Base-by-base conservation (phyloP, 2,797 vertebrate species). In the Hemibagrus guttatus region DNA sequence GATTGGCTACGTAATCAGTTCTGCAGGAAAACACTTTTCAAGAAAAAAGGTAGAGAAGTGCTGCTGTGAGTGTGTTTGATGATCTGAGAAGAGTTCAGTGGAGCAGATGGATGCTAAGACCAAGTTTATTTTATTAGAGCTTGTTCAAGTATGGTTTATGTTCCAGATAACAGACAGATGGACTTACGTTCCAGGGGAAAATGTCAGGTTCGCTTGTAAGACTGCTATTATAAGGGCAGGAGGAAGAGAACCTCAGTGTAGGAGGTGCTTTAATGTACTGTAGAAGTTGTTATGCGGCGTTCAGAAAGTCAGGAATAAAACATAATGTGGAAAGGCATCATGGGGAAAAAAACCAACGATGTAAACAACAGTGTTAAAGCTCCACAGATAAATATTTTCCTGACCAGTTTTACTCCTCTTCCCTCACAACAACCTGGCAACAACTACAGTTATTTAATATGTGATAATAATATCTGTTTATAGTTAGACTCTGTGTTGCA, bases 1-100 rank as follows among this genome's bases (percentile, higher is more conserved):
- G 64, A 76, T 76, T 84, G 69, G 39, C 16, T 76, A 17, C 52
- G n/a, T 71, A 39, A 84, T 59, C 52, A 28, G 3, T 78, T 28
- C 61, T 64, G 71, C n/a, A 35, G 28, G 39, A 61, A 76, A 39
- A 42, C 56, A 54, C 56, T 14, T 26, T 61, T 39, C 31, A 23
- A 26, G 72, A 8, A 31, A 12, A 23, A 72, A 46, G 23, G 39
- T 71, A 23, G 54, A 6, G 74, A 54, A 11, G 23, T 31, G 31
- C 28, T 23, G 31, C 56, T 42, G 78, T 21, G 11, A 26, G 19
- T 26, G 78, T 42, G 21, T 80, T 26, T 39, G 28, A 61, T 39
- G 78, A 80, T 59, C 13, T 80, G 56, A 42, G 76, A 80, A 35
- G 21, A 26, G 21, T 52, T 58, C 0, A 16, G 39, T 17, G 72